These are phyloP conservation scores for Lacerta bilineata DNA, from an alignment of 2,797 vertebrate species.

Conservation along the genomic window DNA sequence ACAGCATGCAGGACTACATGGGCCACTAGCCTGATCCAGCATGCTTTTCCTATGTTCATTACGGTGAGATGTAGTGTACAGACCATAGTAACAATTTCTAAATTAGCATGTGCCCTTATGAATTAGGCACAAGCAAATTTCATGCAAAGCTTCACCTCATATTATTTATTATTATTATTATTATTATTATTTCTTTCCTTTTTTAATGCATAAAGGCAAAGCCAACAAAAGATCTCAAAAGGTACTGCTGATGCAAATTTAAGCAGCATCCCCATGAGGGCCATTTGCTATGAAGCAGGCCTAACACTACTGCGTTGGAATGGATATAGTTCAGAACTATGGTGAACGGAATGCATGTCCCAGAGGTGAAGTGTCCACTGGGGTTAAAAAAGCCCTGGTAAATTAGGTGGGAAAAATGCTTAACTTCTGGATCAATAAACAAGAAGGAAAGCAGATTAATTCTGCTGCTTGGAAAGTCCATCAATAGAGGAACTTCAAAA, in stretches of 20 bases:
- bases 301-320: background rate
- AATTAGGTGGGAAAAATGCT: constrained; percentile 55
- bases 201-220: background rate
- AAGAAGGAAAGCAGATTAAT: constrained; percentile 26
- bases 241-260: background rate
- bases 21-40: too few relatives aligned
- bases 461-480: constrained; percentile 55
- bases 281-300: background rate
- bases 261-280: background rate
- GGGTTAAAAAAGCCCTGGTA: rapidly evolving
- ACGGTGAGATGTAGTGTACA: too few relatives aligned
- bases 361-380: background rate
- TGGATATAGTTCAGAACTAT: background rate
- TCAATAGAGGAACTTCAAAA: constrained; percentile 45
- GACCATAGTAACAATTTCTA: too few relatives aligned
- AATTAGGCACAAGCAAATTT: too few relatives aligned
- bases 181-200: background rate
- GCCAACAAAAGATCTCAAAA: background rate
- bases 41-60: too few relatives aligned
- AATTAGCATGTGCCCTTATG: too few relatives aligned
- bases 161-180: too few relatives aligned
- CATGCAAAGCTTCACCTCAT: too few relatives aligned
- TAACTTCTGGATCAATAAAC: constrained; percentile 49
- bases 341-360: background rate
- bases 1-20: too few relatives aligned